A percentile compares a stretch with the other conserved stretches of the same genome.
Conservation (phyloP, 2,888 invertebrate species). For the Falcaria lacertinaria region DNA sequence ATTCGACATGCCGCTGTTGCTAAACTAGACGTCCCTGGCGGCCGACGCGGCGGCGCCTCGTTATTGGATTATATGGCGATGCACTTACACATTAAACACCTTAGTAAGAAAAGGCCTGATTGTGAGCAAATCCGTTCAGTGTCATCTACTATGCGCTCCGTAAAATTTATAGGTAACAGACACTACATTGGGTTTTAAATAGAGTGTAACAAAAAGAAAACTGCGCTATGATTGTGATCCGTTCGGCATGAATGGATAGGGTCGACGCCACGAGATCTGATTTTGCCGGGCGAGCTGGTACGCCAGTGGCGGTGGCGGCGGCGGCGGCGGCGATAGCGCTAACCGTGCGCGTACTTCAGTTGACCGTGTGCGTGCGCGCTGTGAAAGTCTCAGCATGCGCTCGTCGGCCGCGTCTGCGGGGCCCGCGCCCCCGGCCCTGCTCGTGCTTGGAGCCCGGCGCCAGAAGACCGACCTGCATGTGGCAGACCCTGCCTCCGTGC, state of each 20-base stretch:
- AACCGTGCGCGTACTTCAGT: constrained; percentile 59
- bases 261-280: constrained; percentile 69
- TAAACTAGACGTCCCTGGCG: constrained; percentile 43
- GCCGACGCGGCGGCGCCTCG: too few relatives aligned
- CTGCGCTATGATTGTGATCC: constrained; percentile 52
- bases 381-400: constrained; percentile 72
- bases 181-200: constrained; percentile 39
- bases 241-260: constrained; percentile 75
- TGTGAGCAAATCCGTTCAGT: constrained; percentile 15
- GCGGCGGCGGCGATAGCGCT: constrained; percentile 52
- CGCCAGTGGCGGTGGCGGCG: constrained; percentile 27
- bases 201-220: constrained; percentile 73
- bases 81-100: neutral
- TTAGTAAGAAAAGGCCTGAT: constrained; percentile 2
- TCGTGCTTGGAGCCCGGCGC: constrained; percentile 75
- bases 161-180: constrained; percentile 31
- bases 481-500: constrained; percentile 55
- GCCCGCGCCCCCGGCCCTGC: constrained; percentile 24
- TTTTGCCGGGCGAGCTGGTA: constrained; percentile 64
- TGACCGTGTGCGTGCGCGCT: constrained; percentile 72
- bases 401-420: constrained; percentile 42
- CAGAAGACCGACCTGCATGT: constrained; percentile 77
- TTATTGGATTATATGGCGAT: constrained; percentile 18
- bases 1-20: constrained; percentile 48
- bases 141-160: constrained; percentile 29